Percentiles rank a stretch among this genome's conserved stretches.
phyloP scores from a whole-genome alignment of 2,113 vertebrate species.

The Tretioscincus oriximinensis region DNA sequence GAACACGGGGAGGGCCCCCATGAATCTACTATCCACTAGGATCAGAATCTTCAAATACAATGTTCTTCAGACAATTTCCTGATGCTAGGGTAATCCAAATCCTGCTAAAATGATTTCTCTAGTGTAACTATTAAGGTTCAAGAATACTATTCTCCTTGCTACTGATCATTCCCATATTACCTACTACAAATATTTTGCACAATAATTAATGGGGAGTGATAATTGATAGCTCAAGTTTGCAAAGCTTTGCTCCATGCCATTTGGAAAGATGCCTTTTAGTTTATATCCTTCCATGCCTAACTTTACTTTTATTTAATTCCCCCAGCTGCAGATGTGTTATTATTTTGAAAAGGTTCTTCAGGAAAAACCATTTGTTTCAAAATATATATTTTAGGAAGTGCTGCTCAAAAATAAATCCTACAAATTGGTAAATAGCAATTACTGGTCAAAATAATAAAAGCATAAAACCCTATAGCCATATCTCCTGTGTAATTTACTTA shows the following conservation, averaged over 20 bases:
- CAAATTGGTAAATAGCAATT: not conserved
- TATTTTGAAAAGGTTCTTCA: constrained; percentile 43
- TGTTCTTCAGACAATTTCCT: no score
- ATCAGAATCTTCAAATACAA: no score
- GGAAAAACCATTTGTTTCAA: constrained; percentile 40
- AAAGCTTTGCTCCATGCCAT: constrained; percentile 31
- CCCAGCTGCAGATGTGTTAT: constrained; percentile 31
- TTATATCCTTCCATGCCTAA: not conserved
- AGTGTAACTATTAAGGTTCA: not conserved
- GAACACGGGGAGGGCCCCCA: no score
- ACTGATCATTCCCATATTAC: not conserved
- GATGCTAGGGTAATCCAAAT: no score
- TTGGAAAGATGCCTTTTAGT: not conserved
- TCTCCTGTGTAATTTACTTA: not conserved
- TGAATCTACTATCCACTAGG: no score
- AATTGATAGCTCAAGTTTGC: constrained; percentile 15
- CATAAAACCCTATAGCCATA: not conserved
- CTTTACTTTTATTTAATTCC: constrained; percentile 26
- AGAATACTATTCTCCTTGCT: not conserved
- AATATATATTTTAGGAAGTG: constrained; percentile 1
- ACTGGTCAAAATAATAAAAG: not conserved
- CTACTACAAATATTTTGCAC: constrained; percentile 37
- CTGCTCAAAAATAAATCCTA: not conserved
- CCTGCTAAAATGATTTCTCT: not conserved
- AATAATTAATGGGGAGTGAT: not conserved